phyloP scores from a whole-genome alignment of 2,797 vertebrate species.

The Lacerta bilineata region DNA sequence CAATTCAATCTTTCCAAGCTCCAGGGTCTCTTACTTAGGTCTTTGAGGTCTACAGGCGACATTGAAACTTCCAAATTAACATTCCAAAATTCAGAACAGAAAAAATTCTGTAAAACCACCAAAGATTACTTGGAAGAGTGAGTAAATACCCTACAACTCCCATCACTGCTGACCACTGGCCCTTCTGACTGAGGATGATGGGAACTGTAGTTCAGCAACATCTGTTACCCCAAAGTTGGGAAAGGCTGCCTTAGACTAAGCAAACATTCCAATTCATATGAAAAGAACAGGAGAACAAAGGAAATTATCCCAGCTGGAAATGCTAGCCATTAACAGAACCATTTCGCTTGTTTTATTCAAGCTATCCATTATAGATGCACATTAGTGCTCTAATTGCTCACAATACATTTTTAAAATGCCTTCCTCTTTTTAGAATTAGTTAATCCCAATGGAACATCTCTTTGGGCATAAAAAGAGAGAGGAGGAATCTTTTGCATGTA shows the following conservation, averaged over 20 bases:
- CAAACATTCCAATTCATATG: not conserved
- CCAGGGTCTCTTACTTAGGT: too few species aligned
- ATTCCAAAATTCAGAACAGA: not conserved
- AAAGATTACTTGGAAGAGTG: not conserved
- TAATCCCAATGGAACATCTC: constrained; percentile 50
- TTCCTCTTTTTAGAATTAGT: constrained; percentile 27
- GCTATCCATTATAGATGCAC: not conserved
- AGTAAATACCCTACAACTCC: not conserved
- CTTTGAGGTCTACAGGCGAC: too few species aligned
- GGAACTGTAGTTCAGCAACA: too few species aligned
- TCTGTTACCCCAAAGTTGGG: too few species aligned
- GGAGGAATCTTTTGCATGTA: constrained; percentile 57
- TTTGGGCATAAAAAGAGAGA: constrained; percentile 49
- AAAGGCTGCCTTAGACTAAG: not conserved
- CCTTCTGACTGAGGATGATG: too few species aligned
- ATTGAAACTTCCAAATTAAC: not conserved
- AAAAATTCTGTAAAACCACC: not conserved
- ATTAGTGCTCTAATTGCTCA: constrained; percentile 54
- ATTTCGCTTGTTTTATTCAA: not conserved
- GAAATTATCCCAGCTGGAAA: not conserved
- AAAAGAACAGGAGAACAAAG: constrained; percentile 10
- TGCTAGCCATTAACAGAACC: not conserved
- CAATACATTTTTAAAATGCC: constrained; percentile 14
- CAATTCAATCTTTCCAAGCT: too few species aligned
- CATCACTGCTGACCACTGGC: too few species aligned